Evolutionary conservation across 2,797 vertebrate species (phyloP).

Genomic region (Poeciliopsis gracilis): DNA sequence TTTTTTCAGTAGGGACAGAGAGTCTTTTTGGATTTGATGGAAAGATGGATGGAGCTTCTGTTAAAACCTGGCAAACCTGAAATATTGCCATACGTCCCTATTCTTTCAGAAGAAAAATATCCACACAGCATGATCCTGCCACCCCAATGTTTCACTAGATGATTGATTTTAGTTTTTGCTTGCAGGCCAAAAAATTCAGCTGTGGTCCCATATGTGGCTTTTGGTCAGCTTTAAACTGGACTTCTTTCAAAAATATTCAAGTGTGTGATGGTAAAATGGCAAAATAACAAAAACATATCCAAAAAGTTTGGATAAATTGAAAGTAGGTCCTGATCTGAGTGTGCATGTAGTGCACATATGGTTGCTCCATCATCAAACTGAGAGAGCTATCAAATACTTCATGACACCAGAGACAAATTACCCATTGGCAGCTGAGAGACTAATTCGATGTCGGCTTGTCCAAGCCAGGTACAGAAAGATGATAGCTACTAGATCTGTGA

Average conservation of each 20-base stretch:
- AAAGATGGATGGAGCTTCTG: background rate
- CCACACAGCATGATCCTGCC: background rate
- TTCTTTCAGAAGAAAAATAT: background rate
- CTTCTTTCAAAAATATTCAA: background rate
- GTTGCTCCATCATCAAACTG: constrained; percentile 40
- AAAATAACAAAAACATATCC: background rate
- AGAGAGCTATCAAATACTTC: constrained; percentile 58
- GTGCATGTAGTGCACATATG: constrained; percentile 38
- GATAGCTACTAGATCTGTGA: constrained; percentile 56
- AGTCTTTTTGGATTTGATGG: background rate
- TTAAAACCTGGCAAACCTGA: background rate
- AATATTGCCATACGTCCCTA: background rate
- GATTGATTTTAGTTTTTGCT: background rate
- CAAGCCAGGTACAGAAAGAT: constrained; percentile 63
- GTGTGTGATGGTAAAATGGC: background rate
- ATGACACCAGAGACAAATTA: constrained; percentile 42
- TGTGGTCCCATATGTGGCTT: background rate
- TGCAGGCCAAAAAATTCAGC: background rate
- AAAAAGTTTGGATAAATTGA: background rate
- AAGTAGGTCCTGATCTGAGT: background rate
- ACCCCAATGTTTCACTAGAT: background rate
- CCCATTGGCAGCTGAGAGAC: constrained; percentile 61
- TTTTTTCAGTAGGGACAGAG: background rate
- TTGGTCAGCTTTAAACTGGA: background rate
- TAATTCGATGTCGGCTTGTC: constrained; percentile 58